A percentile compares a stretch with the other conserved stretches of the same genome.
Conservation (phyloP, 2,797 vertebrate species). For the Buceros bicornis region DNA sequence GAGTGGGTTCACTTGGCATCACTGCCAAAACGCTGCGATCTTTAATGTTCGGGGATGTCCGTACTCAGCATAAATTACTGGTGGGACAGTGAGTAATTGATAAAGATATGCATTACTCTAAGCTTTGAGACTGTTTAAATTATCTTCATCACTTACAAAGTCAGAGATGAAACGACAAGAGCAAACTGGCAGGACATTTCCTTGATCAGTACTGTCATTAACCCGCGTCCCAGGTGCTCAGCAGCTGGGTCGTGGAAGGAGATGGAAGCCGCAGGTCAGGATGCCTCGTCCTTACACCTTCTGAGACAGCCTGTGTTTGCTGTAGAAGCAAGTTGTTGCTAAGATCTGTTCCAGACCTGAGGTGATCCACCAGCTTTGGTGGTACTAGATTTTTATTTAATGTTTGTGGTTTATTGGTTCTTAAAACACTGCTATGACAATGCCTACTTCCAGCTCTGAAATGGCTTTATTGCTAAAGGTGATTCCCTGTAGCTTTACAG, state of each 20-base stretch:
- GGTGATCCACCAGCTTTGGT: not conserved
- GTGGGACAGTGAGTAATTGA: not conserved
- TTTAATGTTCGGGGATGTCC: not conserved
- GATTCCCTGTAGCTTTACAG: not conserved
- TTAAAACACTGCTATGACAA: not conserved
- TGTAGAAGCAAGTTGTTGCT: not conserved
- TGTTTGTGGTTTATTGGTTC: not conserved
- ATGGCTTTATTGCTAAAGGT: not conserved
- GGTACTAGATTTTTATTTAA: not conserved
- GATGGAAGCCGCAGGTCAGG: not conserved
- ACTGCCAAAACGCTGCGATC: not conserved
- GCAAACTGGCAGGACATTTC: not conserved
- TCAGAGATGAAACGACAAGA: not conserved
- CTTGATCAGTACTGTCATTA: not conserved
- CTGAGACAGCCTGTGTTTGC: not conserved
- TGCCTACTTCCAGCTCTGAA: not conserved
- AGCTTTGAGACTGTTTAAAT: not conserved
- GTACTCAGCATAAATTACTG: not conserved
- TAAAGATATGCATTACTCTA: not conserved
- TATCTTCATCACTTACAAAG: not conserved
- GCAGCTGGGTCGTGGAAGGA: not conserved
- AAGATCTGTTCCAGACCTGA: not conserved
- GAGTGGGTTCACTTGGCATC: not conserved
- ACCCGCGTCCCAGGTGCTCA: rapidly evolving
- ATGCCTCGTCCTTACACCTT: not conserved